Conservation (phyloP, 1,140 invertebrate genomes). For the Drosophila ercepeae region DNA sequence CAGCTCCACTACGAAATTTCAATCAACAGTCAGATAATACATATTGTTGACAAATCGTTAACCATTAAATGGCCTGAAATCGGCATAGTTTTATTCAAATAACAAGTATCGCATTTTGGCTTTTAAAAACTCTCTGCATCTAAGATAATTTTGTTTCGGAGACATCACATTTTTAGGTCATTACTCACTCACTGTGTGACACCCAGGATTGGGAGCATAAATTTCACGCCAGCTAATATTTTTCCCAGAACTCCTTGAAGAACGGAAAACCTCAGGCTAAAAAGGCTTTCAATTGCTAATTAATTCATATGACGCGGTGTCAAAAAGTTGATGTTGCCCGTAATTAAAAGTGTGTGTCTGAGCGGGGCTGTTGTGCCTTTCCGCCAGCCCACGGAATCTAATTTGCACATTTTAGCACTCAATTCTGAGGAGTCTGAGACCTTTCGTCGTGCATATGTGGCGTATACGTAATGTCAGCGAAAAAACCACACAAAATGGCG, state of each 20-base stretch:
- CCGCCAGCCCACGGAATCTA: slow-evolving; percentile 50
- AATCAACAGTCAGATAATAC: slow-evolving; percentile 60
- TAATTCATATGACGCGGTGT: slow-evolving; percentile 59
- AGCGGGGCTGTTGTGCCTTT: not conserved
- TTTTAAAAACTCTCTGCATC: not conserved
- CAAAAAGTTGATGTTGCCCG: slow-evolving; percentile 47
- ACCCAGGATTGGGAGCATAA: not conserved
- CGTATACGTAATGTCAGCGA: slow-evolving; percentile 39
- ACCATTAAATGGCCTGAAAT: slow-evolving; percentile 28
- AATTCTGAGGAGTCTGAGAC: slow-evolving; percentile 43
- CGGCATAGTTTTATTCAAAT: not conserved
- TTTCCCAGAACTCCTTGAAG: not conserved
- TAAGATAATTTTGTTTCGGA: not conserved
- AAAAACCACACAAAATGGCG: slow-evolving; percentile 52
- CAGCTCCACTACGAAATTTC: slow-evolving; percentile 24
- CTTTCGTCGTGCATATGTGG: slow-evolving; percentile 20
- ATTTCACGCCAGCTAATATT: not conserved
- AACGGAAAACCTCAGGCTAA: slow-evolving; percentile 3
- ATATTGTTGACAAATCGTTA: slow-evolving; percentile 65
- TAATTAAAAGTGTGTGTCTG: slow-evolving; percentile 45
- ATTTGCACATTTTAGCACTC: slow-evolving; percentile 67
- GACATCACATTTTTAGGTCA: not conserved
- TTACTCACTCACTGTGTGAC: not conserved
- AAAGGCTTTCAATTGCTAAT: slow-evolving; percentile 54
- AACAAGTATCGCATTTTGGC: not conserved